These are phyloP conservation scores for Hestina assimilis DNA, from an alignment of 1,140 invertebrate genomes.

Conservation along the genomic window DNA sequence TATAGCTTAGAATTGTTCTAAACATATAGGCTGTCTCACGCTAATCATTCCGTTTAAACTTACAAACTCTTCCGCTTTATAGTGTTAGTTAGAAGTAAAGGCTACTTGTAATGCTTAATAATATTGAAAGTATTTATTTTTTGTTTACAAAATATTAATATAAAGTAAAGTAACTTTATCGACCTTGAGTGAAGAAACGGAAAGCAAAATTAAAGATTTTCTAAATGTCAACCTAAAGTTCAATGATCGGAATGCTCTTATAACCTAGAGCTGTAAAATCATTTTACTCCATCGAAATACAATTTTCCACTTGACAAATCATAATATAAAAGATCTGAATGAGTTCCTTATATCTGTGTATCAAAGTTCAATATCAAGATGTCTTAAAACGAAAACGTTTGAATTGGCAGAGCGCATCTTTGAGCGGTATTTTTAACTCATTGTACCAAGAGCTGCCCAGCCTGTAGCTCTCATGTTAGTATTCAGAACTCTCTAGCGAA, in stretches of 20 bases:
- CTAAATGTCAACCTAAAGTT: constrained; percentile 35
- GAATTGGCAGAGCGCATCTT: constrained; percentile 75
- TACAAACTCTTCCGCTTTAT: no score
- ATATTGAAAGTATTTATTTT: no score
- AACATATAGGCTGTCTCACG: no score
- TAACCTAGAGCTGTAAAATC: constrained; percentile 23
- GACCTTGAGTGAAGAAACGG: constrained; percentile 13
- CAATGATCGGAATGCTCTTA: constrained; percentile 35
- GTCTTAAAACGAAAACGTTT: constrained; percentile 51
- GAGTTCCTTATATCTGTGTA: constrained; percentile 52
- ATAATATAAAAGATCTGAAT: background rate
- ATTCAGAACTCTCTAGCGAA: constrained; percentile 55
- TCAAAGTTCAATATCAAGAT: constrained; percentile 70
- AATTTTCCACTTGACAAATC: constrained; percentile 14
- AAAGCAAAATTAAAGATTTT: constrained; percentile 20
- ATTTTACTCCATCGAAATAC: constrained; percentile 8
- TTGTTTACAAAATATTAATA: no score
- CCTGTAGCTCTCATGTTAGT: constrained; percentile 63
- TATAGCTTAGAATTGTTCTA: no score
- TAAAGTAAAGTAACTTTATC: constrained; percentile 16
- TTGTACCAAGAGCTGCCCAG: constrained; percentile 67
- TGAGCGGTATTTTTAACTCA: constrained; percentile 77
- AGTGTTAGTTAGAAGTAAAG: no score
- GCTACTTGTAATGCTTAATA: no score
- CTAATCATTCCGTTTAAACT: no score